Base-by-base conservation (phyloP, 2,113 vertebrate species). In the Taxidea taxus region DNA sequence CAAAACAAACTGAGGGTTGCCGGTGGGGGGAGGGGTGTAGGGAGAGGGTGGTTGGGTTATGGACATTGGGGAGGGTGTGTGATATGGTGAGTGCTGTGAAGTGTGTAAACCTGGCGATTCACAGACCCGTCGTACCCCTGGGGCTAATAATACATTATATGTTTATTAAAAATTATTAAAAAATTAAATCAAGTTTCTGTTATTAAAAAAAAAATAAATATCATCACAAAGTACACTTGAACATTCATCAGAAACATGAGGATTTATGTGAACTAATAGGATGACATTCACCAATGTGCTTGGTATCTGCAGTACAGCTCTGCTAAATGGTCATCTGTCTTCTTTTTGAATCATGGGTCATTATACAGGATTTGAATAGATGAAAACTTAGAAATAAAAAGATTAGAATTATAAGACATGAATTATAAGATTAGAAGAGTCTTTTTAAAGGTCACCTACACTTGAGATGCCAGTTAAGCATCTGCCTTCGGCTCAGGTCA, bases 281-380 rank as follows among this genome's bases (percentile, higher is more conserved):
- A 14, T 95, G 60, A 25, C 56, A 85, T 96, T 56, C 70, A 39
- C 87, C 84, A 94, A 11, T 2, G 39, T 66, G 20, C 44, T 60
- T 94, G 85, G 39, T 83, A 88, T 54, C 81, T 85, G 13, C 37
- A 25, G 25, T 58, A 56, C 39, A 81, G 77, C 54, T 85, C 75
- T 96, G 80, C 56, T 86, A 87, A 64, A 56, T 54, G 39, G 27
- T 66, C 93, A 21, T 94, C 34, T 92, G 81, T 90, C 62, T 70
- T 92, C 66, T 96, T n/a, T 84, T 91, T 81, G 54, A 97, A 88
- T 92, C 49, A 44, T 31, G n/a, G 42, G 42, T 74, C 91, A 92
- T 51, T 68, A 60, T 34, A 66, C 16, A 68, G 37, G 96, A 34
- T 64, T 83, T 72, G 66, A 54, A 84, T 16, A 66, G 62, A 88